A percentile compares a stretch with the other conserved stretches of the same genome.
Conservation (phyloP, 2,113 vertebrate species). For the Myodes glareolus region DNA sequence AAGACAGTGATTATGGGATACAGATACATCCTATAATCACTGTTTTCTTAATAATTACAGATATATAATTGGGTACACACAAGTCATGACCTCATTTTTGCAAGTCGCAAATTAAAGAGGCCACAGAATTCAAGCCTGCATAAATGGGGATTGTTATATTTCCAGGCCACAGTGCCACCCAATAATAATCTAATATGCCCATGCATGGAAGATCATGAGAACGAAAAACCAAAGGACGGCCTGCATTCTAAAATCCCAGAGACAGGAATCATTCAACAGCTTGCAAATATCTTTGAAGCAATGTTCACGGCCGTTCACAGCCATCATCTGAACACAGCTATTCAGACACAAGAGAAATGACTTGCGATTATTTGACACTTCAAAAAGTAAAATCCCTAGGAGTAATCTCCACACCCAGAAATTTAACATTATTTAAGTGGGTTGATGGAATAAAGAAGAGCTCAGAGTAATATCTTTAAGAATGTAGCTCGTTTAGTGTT, state of each 20-base stretch:
- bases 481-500: neutral
- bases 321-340: neutral
- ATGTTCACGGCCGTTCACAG: neutral
- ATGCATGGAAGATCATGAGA: rapidly evolving
- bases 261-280: neutral
- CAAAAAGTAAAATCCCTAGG: neutral
- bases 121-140: neutral
- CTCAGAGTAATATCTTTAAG: neutral
- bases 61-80: neutral
- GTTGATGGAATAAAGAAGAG: neutral
- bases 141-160: neutral
- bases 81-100: neutral
- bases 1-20: neutral
- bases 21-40: neutral
- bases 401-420: neutral
- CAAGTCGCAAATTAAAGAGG: neutral
- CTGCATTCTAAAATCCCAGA: neutral
- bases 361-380: neutral
- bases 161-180: no score
- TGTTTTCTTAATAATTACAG: neutral
- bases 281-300: neutral
- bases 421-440: neutral
- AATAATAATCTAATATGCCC: neutral
- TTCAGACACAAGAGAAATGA: neutral
- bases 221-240: neutral